These are phyloP conservation scores for Pelecanoides urinatrix DNA, from an alignment of 2,113 vertebrate species.

Conservation along the genomic window DNA sequence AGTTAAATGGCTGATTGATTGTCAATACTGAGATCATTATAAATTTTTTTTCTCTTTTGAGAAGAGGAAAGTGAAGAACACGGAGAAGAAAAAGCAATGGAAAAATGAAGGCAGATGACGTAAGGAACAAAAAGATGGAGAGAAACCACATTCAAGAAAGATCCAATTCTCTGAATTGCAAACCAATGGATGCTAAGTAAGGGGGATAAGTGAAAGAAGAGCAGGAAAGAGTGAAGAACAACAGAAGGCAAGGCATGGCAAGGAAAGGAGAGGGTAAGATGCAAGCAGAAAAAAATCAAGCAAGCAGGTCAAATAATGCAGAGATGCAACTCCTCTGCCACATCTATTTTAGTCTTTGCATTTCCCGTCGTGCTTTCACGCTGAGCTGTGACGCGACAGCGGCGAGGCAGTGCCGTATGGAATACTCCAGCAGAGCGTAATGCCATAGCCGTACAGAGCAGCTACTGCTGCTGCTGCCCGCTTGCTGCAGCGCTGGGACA, in stretches of 20 bases:
- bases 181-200: background rate
- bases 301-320: background rate
- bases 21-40: background rate
- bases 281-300: background rate
- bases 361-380: accelerated
- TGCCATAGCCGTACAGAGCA: accelerated
- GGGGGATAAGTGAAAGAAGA: background rate
- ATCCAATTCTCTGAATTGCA: background rate
- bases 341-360: background rate
- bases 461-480: background rate
- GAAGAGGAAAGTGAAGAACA: background rate
- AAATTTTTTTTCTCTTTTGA: background rate
- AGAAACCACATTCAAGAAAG: background rate
- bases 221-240: background rate
- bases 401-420: background rate
- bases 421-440: background rate
- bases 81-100: background rate
- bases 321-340: background rate
- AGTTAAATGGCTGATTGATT: background rate
- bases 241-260: background rate
- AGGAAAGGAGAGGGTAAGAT: background rate
- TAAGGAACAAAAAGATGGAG: background rate
- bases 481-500: background rate
- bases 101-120: background rate
- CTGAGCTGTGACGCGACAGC: background rate